Evolutionary conservation across 2,888 invertebrate species (phyloP), one percentile per base, ranked within the genome.

Genomic region (Erebia ligea): DNA sequence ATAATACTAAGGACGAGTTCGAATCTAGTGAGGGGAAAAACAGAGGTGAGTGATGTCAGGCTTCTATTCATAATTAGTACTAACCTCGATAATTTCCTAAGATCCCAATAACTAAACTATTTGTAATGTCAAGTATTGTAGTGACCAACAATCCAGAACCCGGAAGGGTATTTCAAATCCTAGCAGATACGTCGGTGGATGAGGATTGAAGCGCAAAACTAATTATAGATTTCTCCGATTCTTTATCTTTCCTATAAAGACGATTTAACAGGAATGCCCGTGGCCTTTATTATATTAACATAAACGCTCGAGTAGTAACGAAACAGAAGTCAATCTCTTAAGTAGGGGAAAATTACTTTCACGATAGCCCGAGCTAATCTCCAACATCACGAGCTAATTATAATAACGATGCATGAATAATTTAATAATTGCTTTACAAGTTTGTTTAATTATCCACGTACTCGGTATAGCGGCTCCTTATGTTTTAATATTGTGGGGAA

Each of bases 301-400:
- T 62, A 68, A 65, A 61, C 19, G 65, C 64, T 64, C 61, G 65
- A 73, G 73, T 75, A 77, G 75, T 76, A 76, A 75, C 73, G 71
- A 70, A 74, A 76, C 75, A 76, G 75, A 75, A 78, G 76, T 77
- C 74, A 68, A 76, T 78, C 71, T 73, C 70, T 74, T 74, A 76
- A 75, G 70, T 73, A 70, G 73, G 57, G 76, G 75, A 73, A 77
- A 73, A 77, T 79, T 74, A 79, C 76, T 77, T 77, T 76, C 77
- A 71, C 76, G 76, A 77, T 76, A 71, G 76, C 75, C 67, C 56
- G 75, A 78, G 76, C 76, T 78, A 78, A 79, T 81, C 78, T 79
- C 72, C 73, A 72, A 77, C 75, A 77, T 80, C 79, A 79, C 80
- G 79, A 80, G 78, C 77, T 81, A 77, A 80, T 81, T 81, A 81